Evolutionary conservation across 2,888 invertebrate genomes (phyloP).

Genomic region (Platycheirus albimanus): DNA sequence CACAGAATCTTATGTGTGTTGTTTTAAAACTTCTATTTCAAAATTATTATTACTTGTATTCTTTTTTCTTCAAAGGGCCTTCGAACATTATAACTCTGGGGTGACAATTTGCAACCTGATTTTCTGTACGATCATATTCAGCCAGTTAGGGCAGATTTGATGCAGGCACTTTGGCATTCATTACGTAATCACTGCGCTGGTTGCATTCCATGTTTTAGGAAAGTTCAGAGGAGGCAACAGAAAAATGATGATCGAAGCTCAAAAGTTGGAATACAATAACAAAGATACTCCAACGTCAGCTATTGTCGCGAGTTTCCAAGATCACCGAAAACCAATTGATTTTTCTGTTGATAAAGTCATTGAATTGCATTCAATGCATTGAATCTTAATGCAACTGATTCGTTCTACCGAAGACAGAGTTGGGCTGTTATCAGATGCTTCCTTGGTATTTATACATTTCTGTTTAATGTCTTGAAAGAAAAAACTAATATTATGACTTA

Average conservation of each 20-base stretch:
- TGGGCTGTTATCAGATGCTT: conserved; percentile 97
- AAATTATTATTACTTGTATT: background rate
- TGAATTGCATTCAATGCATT: conserved; percentile 94
- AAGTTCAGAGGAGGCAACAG: conserved; percentile 99
- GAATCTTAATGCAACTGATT: conserved; percentile 93
- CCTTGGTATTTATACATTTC: conserved; percentile 81
- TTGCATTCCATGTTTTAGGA: conserved; percentile 97
- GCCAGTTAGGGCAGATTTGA: conserved; percentile 97
- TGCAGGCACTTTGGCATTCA: conserved; percentile 99
- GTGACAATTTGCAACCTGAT: conserved; percentile 99
- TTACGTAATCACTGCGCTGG: conserved; percentile 94
- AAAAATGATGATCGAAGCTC: conserved; percentile 99
- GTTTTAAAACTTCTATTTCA: background rate
- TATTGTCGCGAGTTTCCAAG: conserved; percentile 93
- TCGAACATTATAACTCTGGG: conserved; percentile 97
- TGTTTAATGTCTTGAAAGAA: no score
- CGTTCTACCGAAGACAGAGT: conserved; percentile 95
- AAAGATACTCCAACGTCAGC: conserved; percentile 93
- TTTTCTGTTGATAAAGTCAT: conserved; percentile 95
- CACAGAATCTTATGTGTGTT: conserved; percentile 91
- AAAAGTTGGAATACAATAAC: conserved; percentile 93
- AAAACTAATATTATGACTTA: no score
- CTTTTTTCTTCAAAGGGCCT: conserved; percentile 88
- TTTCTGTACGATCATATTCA: conserved; percentile 99
- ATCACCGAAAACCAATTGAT: conserved; percentile 90